Conservation (phyloP, 2,113 vertebrate genomes). For the Otus sunia region DNA sequence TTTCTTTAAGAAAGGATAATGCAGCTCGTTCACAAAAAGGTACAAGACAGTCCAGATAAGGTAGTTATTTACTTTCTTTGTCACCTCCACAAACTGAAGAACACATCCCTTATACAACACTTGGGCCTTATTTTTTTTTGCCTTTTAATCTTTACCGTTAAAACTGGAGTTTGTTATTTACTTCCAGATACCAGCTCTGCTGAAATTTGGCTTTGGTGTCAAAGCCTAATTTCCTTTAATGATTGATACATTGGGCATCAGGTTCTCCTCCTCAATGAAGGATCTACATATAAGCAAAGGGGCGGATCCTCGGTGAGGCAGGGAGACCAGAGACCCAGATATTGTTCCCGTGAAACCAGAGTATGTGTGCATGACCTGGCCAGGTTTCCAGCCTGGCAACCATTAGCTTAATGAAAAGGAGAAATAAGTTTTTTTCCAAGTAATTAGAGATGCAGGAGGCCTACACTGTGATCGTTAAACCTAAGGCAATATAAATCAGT, state of each 20-base stretch:
- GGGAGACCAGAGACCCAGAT: background rate
- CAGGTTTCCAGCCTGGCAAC: background rate
- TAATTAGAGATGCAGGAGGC: background rate
- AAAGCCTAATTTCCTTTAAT: background rate
- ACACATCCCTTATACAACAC: too few relatives aligned
- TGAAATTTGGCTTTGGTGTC: background rate
- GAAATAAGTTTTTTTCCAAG: background rate
- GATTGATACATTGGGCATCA: fast-evolving
- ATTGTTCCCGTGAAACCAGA: background rate
- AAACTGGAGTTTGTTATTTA: background rate
- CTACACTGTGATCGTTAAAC: fast-evolving
- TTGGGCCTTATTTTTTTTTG: too few relatives aligned
- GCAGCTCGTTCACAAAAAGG: background rate
- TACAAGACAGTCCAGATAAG: background rate
- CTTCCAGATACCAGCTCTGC: background rate
- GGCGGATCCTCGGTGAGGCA: background rate
- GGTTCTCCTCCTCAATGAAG: background rate
- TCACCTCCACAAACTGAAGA: background rate
- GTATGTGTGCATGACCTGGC: fast-evolving
- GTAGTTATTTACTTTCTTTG: background rate
- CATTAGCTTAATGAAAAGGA: background rate
- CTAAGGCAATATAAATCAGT: background rate
- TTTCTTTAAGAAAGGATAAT: background rate
- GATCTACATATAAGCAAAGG: fast-evolving
- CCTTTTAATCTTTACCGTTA: background rate